Evolutionary conservation across 2,888 invertebrate species (phyloP).

Genomic region (Acanthopleura granulata): DNA sequence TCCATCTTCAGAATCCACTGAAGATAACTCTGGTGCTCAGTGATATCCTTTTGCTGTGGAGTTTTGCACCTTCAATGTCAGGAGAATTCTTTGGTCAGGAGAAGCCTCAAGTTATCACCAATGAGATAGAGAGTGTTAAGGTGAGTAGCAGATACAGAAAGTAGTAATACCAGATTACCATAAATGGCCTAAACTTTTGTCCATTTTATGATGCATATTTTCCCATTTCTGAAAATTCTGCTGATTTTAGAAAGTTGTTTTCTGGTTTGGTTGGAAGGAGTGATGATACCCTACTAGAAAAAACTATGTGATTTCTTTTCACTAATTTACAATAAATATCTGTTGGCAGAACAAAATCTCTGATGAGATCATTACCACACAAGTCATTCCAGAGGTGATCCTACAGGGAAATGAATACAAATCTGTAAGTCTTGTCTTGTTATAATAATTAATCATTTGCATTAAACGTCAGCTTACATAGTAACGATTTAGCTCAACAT

Average conservation of each 20-base stretch:
- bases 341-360: conserved; percentile 58
- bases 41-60: conserved; percentile 82
- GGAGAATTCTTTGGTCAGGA: conserved; percentile 33
- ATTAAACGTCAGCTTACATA: no score
- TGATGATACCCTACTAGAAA: no score
- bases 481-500: no score
- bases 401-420: conserved; percentile 47
- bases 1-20: conserved; percentile 83
- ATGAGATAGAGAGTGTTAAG: conserved; percentile 61
- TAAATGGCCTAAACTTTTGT: no score
- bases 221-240: no score
- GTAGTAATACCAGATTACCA: no score
- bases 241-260: no score
- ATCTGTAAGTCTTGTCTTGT: conserved; percentile 21
- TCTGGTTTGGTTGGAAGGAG: no score
- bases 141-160: conserved; percentile 31
- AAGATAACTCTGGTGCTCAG: conserved; percentile 80
- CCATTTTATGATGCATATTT: no score
- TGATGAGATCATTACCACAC: conserved; percentile 64
- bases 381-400: conserved; percentile 59
- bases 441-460: no score
- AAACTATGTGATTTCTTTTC: no score
- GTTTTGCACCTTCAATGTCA: conserved; percentile 70
- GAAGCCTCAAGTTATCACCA: conserved; percentile 57
- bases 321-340: neutral